Base-by-base conservation (phyloP, 2,888 invertebrate species). In the Mallateleia sp. region DNA sequence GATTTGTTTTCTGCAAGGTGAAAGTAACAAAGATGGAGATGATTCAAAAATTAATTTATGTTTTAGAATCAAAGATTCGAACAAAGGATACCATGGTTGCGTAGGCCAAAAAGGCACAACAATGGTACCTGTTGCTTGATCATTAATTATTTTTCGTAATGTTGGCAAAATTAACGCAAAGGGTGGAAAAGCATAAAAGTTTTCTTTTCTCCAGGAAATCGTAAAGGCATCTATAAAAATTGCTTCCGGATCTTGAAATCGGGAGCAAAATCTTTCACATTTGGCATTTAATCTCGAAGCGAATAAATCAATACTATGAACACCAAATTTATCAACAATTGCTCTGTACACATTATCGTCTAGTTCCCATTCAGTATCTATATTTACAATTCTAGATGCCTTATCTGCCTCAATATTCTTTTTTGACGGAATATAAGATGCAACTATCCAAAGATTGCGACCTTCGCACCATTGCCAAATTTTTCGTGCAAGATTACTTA, bases 121-220 rank as follows among this genome's bases (percentile, higher is more conserved):
- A 14, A 77, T 42, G 18, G 47, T 64, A 22, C 75, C 75, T 18
- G 3, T 38, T 6, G 75, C 75, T 64, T 77, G n/a, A 5, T 62
- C 62, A 18, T 20, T n/a, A 1, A 42, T 52, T 22, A 77, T 77
- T 77, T 77, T 77, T 9, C 47, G 14, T 8, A 77, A 15, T 14
- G 60, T 28, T 24, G 25, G 50, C 6, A 47, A 15, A n/a, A 64
- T 77, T 64, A 64, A n/a, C 0, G 60, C 54, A 38, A 77, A 64
- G 8, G 54, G 75, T 11, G 64, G 75, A 24, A 77, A 77, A 3
- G 62, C 75, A 24, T 75, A 64, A 24, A 64, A 62, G 15, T 18
- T n/a, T 42, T 42, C 2, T 1, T 62, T 34, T 18, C n/a, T 20
- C 75, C 75, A 75, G 6, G 18, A 25, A 52, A 74, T 52, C 4